A percentile compares a stretch with the other conserved stretches of the same genome.
These are phyloP conservation scores for Pyrocephalus nanus DNA, from an alignment of 2,797 vertebrate genomes.

Conservation along the genomic window DNA sequence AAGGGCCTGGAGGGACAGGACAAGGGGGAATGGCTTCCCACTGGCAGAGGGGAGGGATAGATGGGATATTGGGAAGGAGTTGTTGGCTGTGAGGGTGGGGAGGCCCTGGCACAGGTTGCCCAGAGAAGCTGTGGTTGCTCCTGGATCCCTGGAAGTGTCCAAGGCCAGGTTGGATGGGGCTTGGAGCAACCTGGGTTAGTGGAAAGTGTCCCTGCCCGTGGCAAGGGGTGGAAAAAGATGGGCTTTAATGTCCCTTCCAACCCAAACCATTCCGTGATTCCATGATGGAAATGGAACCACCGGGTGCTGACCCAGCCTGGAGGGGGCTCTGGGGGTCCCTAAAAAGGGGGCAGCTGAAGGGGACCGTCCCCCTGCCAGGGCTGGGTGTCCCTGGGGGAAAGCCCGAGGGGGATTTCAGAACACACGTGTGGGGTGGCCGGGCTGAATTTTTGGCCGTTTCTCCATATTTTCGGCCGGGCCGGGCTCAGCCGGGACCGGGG, in stretches of 20 bases:
- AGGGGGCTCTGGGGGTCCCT: not conserved
- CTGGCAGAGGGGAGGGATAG: accelerated
- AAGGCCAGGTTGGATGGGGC: accelerated
- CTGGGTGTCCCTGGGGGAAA: too few species aligned
- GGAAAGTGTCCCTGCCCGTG: not conserved
- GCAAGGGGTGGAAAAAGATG: accelerated
- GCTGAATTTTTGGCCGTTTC: not conserved
- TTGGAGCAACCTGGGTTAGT: accelerated
- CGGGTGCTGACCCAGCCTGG: too few species aligned
- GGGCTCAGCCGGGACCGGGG: not conserved
- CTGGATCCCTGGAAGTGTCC: not conserved
- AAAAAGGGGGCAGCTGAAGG: not conserved
- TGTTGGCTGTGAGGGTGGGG: accelerated
- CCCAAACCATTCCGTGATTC: not conserved
- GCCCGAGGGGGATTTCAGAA: not conserved
- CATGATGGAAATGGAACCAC: not conserved
- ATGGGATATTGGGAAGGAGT: not conserved
- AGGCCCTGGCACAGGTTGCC: accelerated
- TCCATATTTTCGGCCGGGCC: not conserved
- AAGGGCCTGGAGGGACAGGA: not conserved
- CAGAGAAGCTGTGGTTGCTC: not conserved
- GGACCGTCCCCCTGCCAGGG: not conserved
- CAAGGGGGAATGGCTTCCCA: not conserved
- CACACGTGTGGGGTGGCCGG: not conserved
- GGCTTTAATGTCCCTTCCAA: too few species aligned